phyloP scores from a whole-genome alignment of 2,888 invertebrate species.

The Ommatoiulus sabulosus region DNA sequence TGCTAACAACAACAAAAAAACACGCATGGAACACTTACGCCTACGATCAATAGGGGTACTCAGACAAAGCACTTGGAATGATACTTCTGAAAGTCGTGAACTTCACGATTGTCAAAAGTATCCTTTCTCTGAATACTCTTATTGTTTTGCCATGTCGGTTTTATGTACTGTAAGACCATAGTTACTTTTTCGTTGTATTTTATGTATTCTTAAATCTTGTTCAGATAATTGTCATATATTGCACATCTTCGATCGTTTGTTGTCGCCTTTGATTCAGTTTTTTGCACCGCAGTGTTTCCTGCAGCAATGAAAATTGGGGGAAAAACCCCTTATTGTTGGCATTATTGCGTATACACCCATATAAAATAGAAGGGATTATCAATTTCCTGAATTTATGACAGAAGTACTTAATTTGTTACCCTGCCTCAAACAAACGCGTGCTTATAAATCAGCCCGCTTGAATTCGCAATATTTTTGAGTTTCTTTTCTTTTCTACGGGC shows the following conservation, averaged over 20 bases:
- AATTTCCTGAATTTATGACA: constrained; percentile 25
- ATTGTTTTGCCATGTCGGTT: too few species aligned
- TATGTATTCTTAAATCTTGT: too few species aligned
- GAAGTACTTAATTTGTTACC: background rate
- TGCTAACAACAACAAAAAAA: too few species aligned
- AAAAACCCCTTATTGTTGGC: background rate
- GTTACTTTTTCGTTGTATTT: background rate
- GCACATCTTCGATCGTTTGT: too few species aligned
- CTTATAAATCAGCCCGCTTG: constrained; percentile 35
- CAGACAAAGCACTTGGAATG: too few species aligned
- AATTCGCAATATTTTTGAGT: background rate
- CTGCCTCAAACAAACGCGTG: constrained; percentile 5
- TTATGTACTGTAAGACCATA: background rate
- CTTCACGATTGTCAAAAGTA: too few species aligned
- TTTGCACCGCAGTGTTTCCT: background rate
- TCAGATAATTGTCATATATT: too few species aligned
- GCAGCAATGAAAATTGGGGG: background rate
- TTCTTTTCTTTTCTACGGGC: background rate
- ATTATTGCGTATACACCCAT: background rate
- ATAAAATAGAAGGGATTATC: background rate
- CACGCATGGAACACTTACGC: too few species aligned
- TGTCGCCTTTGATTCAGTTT: background rate
- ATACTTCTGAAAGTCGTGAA: too few species aligned
- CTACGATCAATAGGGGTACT: too few species aligned
- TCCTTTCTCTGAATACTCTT: too few species aligned